Evolutionary conservation across 2,888 invertebrate species (phyloP).

Genomic region (Epicampocera succincta): DNA sequence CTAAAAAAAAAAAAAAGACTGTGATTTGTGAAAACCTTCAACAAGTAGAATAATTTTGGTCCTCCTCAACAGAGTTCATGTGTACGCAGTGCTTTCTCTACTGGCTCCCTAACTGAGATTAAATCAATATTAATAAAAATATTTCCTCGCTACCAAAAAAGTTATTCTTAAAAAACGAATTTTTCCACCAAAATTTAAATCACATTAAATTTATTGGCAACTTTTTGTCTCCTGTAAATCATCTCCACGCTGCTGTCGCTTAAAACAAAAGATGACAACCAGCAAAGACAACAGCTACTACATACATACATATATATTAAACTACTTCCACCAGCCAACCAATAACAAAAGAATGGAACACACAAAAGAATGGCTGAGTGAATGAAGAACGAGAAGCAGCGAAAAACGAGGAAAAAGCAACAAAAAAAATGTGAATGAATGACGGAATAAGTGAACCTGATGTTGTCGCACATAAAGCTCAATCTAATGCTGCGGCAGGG

Average conservation of each 20-base stretch:
- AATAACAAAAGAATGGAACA: constrained; percentile 30
- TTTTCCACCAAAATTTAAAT: too few species aligned
- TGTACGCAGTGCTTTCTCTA: too few species aligned
- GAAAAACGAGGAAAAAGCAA: constrained; percentile 13
- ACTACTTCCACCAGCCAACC: constrained; percentile 1
- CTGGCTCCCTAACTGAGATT: too few species aligned
- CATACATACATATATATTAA: background rate
- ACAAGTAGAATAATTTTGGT: too few species aligned
- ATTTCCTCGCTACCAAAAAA: too few species aligned
- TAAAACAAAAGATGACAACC: constrained; percentile 17
- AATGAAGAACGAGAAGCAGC: background rate
- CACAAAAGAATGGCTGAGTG: constrained; percentile 12
- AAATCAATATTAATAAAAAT: too few species aligned
- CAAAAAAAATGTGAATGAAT: constrained; percentile 19
- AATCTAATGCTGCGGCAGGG: constrained; percentile 60
- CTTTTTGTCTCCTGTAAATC: background rate
- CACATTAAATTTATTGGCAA: too few species aligned
- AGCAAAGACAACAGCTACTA: constrained; percentile 1
- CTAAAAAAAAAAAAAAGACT: too few species aligned
- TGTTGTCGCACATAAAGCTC: constrained; percentile 57
- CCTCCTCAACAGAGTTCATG: too few species aligned
- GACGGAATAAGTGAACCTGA: constrained; percentile 42
- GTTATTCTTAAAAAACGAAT: too few species aligned
- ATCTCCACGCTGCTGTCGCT: background rate
- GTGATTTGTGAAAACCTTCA: too few species aligned